Conservation (phyloP, 23 tunicate species). For the Halocynthia roretzi region DNA sequence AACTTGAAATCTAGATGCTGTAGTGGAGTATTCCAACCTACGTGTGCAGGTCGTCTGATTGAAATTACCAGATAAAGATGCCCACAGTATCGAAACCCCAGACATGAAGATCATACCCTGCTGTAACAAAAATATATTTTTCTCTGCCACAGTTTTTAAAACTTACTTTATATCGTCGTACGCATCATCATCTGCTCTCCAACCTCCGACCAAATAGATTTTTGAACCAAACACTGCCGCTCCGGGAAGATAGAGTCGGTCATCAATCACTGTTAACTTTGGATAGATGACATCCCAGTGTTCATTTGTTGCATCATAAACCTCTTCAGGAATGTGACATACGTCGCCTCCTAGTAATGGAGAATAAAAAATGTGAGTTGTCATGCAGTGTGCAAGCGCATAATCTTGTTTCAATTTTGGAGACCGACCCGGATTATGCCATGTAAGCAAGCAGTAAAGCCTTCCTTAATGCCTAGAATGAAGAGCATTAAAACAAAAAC, state of each 20-base stretch:
- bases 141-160: neutral
- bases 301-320: slow-evolving; percentile 20
- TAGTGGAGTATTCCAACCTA: too few relatives aligned
- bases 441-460: too few relatives aligned
- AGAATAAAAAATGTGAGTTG: too few relatives aligned
- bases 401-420: too few relatives aligned
- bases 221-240: slow-evolving; percentile 26
- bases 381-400: too few relatives aligned
- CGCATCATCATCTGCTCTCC: slow-evolving; percentile 57
- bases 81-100: neutral
- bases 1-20: too few relatives aligned
- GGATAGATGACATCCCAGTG: slow-evolving; percentile 32
- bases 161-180: slow-evolving; percentile 32
- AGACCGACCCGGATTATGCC: too few relatives aligned
- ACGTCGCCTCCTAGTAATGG: slow-evolving; percentile 91
- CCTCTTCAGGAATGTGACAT: slow-evolving; percentile 51
- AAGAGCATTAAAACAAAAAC: neutral
- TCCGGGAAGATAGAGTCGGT: slow-evolving; percentile 43
- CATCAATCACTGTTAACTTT: neutral
- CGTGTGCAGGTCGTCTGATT: neutral
- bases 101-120: neutral
- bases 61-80: neutral
- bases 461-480: too few relatives aligned
- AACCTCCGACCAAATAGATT: slow-evolving; percentile 77
- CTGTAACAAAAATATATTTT: neutral